Evolutionary conservation across 2,797 vertebrate species (phyloP), one percentile per base, ranked within the genome.

Genomic region (Semotilus atromaculatus): DNA sequence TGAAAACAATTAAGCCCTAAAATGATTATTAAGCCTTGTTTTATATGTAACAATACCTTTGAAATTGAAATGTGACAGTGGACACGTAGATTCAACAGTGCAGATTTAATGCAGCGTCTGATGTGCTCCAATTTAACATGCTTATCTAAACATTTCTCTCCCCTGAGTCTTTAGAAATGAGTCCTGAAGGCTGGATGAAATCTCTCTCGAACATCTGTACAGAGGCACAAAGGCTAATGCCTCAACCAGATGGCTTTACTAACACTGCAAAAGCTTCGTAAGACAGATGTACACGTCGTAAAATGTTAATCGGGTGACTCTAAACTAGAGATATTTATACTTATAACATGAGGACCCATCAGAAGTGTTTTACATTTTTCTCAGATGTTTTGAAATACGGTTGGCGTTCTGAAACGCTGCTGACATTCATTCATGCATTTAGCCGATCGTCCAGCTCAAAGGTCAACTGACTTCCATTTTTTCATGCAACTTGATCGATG

Each of bases 201-300:
- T 45, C 66, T 83, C 40, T 34, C 55, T 62, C 55, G 7, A 82
- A 45, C 80, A 73, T 73, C 80, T 82, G 80, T 60, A 73, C 70
- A 64, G 40, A 36, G 55, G 13, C 40, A 82, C 70, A 74, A 11
- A 82, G 70, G 55, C 38, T 62, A 73, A 73, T 64, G 68, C 40
- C 38, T 74, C 31, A 48, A 45, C 21, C 80, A 82, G 68, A 73
- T 82, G 80, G 68, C 58, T 62, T 82, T 31, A 18, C 68, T 45
- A 60, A 19, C 11, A 3, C 36, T 62, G 19, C 14, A 5, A 58
- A 64, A 48, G 26, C n/a, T 58, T 40, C 26, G 4, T 5, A 78
- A 60, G 81, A 82, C 70, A 73, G 68, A 82, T 48, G 38, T 23
- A n/a, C 26, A 11, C 29, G 4, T n/a, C 21, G 21, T 51, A n/a